Conservation (phyloP, 2,113 vertebrate genomes). For the Phainopepla nitens region DNA sequence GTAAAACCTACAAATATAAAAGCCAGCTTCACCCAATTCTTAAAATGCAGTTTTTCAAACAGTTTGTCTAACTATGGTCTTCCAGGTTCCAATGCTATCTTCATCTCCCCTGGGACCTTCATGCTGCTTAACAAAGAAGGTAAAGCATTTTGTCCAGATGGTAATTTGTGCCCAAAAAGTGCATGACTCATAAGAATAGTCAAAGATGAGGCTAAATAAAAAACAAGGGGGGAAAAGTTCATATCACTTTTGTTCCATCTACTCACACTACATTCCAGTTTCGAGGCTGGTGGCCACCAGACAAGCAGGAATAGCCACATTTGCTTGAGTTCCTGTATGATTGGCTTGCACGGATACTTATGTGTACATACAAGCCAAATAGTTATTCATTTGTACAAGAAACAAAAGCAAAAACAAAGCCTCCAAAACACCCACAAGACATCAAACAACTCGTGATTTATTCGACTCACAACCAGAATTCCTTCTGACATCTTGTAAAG, state of each 20-base stretch:
- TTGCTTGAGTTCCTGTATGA: neutral
- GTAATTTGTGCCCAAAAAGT: neutral
- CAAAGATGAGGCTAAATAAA: neutral
- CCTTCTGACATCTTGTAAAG: neutral
- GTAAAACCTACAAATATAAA: neutral
- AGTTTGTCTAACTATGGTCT: neutral
- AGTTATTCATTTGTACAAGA: neutral
- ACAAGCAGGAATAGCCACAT: neutral
- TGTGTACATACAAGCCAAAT: neutral
- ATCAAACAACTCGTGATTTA: neutral
- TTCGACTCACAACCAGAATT: neutral
- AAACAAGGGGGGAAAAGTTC: accelerated
- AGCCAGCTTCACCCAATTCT: neutral
- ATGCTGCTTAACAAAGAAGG: neutral
- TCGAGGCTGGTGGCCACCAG: accelerated
- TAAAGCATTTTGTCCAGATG: neutral
- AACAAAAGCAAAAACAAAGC: neutral
- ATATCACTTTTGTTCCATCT: neutral
- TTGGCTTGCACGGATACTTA: neutral
- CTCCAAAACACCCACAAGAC: neutral
- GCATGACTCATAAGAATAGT: neutral
- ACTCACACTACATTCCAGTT: neutral
- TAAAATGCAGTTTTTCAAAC: neutral
- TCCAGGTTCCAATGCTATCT: neutral
- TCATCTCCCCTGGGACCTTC: neutral